Evolutionary conservation across 2,797 vertebrate genomes (phyloP), one percentile per base, ranked within the genome.

Genomic region (Poecile montanus): DNA sequence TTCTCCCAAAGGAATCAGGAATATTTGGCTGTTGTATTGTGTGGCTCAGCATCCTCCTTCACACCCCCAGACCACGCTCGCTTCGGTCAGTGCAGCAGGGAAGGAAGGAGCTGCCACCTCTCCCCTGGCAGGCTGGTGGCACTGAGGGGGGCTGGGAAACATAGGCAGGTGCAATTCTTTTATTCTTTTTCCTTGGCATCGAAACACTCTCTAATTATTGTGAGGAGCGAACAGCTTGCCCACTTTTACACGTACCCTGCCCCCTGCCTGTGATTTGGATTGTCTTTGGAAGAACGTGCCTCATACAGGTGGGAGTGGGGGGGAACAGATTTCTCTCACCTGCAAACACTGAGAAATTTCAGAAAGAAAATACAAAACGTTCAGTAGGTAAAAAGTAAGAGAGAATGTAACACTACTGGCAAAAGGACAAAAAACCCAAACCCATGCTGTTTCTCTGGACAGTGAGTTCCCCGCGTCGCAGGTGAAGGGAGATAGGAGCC

Each of bases 231-330:
- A 95, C 96, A 97, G 94, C 90, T 95, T 97, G 96, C 91, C 91
- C 93, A 84, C 91, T 95, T 95, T 94, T 94, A 85, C 93, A 95
- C 91, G 11, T 96, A 74, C 93, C 90, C 96, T 94, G 90, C 93
- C 92, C 92, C 94, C 96, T 96, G 87, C 93, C 83, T 95, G 95
- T 4, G 76, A 66, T 92, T 94, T 92, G 93, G 94, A 95, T 91
- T 93, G 94, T 90, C 67, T 93, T 91, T 79, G 88, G 81, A 86
- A 95, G 88, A 93, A 65, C 11, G 29, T 32, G 54, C 79, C 83
- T 96, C 23, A 3, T 45, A n/a, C 0, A 36, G 75, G 68, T 80
- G 57, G 89, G 87, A 91, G 70, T n/a, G 9, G 68, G 65, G 50
- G 72, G 30, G 27, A 77, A 30, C 29, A 21, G 60, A 60, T 89